Evolutionary conservation across 64 coral and sea anemone genomes (phyloP).

Genomic region (Montipora sp.): DNA sequence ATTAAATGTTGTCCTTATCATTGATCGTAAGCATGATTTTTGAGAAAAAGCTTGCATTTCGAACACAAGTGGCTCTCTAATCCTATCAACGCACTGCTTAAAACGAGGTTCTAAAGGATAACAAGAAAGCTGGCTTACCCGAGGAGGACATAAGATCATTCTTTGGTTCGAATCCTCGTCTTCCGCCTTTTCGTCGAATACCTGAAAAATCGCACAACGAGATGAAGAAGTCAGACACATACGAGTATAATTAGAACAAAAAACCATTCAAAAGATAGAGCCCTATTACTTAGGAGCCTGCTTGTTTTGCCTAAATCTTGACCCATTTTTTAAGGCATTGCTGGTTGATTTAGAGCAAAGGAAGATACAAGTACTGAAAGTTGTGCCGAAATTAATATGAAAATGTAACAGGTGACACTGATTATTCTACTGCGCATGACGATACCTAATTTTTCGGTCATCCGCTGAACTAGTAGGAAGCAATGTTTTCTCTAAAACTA

Average conservation of each 20-base stretch:
- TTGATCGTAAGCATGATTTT: too few relatives aligned
- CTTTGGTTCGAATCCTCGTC: slow-evolving; percentile 31
- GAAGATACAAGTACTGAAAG: not conserved
- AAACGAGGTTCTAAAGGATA: not conserved
- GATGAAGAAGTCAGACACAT: not conserved
- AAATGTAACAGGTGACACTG: slow-evolving; percentile 6
- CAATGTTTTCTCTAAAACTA: not conserved
- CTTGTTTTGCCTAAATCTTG: slow-evolving; percentile 80
- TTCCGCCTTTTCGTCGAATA: slow-evolving; percentile 70
- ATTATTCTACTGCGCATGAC: not conserved
- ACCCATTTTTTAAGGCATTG: slow-evolving; percentile 50
- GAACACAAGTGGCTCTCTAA: too few relatives aligned
- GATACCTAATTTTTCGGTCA: not conserved
- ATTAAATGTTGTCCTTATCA: too few relatives aligned
- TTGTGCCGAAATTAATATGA: not conserved
- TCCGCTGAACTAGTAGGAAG: not conserved
- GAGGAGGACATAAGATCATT: not conserved
- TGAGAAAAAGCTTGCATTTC: too few relatives aligned
- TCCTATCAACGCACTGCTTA: not conserved
- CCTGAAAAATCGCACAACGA: slow-evolving; percentile 20
- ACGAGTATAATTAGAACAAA: not conserved
- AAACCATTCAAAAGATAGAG: not conserved
- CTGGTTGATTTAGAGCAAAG: not conserved
- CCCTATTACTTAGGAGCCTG: slow-evolving; percentile 68
- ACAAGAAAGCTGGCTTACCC: not conserved